phyloP scores from a whole-genome alignment of 2,888 invertebrate species.

The Euphydryas editha region DNA sequence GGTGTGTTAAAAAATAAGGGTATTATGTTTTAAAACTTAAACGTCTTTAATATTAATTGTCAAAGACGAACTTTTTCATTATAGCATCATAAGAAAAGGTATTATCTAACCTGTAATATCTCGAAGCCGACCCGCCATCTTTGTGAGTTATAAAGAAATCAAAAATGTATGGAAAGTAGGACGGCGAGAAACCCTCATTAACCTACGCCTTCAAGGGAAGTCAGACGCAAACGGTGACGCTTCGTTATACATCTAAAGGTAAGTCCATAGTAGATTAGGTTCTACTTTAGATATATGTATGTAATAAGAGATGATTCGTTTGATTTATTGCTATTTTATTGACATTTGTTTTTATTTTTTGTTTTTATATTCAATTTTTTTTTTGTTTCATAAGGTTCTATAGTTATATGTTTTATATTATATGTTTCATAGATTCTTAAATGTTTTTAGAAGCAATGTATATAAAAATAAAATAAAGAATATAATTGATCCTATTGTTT shows the following conservation, averaged over 20 bases:
- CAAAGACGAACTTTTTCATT: neutral
- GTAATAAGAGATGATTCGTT: no score
- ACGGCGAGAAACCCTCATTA: slow-evolving; percentile 26
- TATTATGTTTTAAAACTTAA: neutral
- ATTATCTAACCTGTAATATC: slow-evolving; percentile 2
- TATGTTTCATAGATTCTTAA: no score
- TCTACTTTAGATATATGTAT: neutral
- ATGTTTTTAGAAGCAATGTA: no score
- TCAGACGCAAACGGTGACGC: slow-evolving; percentile 24
- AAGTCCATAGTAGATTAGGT: neutral
- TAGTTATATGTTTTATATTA: no score
- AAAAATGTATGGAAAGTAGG: slow-evolving; percentile 27
- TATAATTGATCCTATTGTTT: no score
- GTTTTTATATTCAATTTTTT: no score
- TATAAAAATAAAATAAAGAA: no score
- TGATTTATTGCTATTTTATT: no score
- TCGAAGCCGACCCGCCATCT: neutral
- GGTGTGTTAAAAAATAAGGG: neutral
- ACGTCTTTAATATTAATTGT: neutral
- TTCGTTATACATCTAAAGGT: slow-evolving; percentile 12
- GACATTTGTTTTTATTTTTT: no score
- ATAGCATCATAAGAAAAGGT: neutral
- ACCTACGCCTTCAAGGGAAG: slow-evolving; percentile 26
- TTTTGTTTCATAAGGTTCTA: no score
- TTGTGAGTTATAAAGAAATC: slow-evolving; percentile 18